phyloP scores from a whole-genome alignment of 2,113 vertebrate species.

The Puffinus mauretanicus region DNA sequence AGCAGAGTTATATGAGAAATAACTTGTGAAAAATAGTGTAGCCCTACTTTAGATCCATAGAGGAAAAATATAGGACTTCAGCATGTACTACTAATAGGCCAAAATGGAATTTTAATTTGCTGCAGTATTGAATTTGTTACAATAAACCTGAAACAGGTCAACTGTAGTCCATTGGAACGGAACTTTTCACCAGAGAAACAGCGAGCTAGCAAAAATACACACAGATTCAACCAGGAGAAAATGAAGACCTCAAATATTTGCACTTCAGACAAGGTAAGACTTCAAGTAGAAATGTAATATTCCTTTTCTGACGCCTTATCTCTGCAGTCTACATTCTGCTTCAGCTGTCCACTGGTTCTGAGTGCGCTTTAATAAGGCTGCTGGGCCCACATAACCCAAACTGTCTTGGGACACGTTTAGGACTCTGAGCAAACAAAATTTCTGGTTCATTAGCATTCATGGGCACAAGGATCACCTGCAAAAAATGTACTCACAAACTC shows the following conservation, averaged over 20 bases:
- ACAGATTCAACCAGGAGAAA: not conserved
- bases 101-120: not conserved
- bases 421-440: not conserved
- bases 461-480: not conserved
- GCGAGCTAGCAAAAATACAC: not conserved
- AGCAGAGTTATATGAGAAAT: not conserved
- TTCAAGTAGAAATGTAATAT: not conserved
- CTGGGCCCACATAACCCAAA: not conserved
- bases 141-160: not conserved
- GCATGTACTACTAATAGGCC: too few relatives aligned
- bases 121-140: not conserved
- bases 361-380: fast-evolving
- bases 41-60: not conserved
- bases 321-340: not conserved
- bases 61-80: not conserved
- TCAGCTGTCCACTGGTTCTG: not conserved
- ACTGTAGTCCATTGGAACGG: not conserved
- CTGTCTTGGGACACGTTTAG: not conserved
- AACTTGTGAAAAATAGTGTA: not conserved
- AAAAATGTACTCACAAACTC: not conserved
- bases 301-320: not conserved
- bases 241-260: not conserved
- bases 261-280: not conserved
- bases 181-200: not conserved
- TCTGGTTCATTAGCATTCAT: not conserved